Base-by-base conservation (phyloP, 30 jellyfish, hydroid and myxozoan genomes). In the Chrysaora quinquecirrha region DNA sequence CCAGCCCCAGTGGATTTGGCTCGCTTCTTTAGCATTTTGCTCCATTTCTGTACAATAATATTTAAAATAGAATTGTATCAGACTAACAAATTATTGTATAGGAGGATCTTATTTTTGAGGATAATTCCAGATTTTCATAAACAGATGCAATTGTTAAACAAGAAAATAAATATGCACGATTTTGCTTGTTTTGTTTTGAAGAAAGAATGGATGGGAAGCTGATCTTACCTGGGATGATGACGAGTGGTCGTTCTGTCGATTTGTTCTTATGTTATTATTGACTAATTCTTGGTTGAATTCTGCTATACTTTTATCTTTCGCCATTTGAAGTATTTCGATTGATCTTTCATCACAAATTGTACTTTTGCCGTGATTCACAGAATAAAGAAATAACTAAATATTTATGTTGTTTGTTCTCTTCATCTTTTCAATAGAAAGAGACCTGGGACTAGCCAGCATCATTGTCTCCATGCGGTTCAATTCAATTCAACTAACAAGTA, bases 371-470 rank as follows among this genome's bases (percentile, higher is more conserved):
- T 30, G 14, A 2, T 29, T 25, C 31, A 27, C 56, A n/a, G 38
- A 33, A 70, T 29, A 70, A 33, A 32, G 23, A 22, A 38, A 24
- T 16, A 18, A 29, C 23, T 22, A 22, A n/a, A n/a, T 14, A 27
- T 32, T 33, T 73, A 12, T 18, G 33, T 30, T 28, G 85, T 47
- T 31, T 73, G 73, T 60, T 77, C 67, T 77, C 43, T 7, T 68
- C 67, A 47, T 80, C 78, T 14, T 70, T 28, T 33, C 24, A 31
- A 25, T 32, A 34, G 48, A 29, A 46, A 48, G 28, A 24, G 84
- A 72, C 58, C 90, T 80, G 90, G 90, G 83, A 66, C 90, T 80
- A 80, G 84, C 50, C 89, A 78, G 71, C 89, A 52, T 56, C 52
- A 64, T 67, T 78, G 89, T 78, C 64, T 49, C 66, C 89, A 78